phyloP scores from a whole-genome alignment of 2,888 invertebrate genomes.

The Saturnia pavonia region DNA sequence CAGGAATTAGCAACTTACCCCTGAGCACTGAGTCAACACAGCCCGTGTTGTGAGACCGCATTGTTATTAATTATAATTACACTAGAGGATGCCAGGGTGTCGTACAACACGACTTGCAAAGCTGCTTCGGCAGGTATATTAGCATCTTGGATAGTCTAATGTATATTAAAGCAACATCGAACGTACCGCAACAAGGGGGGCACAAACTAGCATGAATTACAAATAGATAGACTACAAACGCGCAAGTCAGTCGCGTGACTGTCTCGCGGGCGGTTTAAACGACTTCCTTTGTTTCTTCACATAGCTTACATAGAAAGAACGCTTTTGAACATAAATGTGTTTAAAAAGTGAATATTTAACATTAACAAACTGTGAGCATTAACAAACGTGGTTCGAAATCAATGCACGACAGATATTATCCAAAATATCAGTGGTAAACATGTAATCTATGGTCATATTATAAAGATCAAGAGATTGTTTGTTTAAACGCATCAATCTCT shows the following conservation, averaged over 20 bases:
- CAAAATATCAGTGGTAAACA: not conserved
- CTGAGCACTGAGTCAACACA: conserved; percentile 65
- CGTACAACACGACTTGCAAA: conserved; percentile 9
- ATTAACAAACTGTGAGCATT: not conserved
- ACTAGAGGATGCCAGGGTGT: conserved; percentile 12
- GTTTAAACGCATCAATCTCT: too few species aligned
- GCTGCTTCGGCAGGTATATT: conserved; percentile 26
- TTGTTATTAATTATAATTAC: conserved; percentile 53
- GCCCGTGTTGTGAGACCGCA: conserved; percentile 47
- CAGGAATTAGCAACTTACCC: conserved; percentile 56
- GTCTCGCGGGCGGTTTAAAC: conserved; percentile 66
- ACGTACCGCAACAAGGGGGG: conserved; percentile 41
- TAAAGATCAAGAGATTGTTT: too few species aligned
- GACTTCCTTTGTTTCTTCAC: conserved; percentile 73
- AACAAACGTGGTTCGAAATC: not conserved
- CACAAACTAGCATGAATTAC: conserved; percentile 37
- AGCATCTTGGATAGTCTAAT: conserved; percentile 13
- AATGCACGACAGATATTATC: not conserved
- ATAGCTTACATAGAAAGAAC: conserved; percentile 56
- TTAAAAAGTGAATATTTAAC: conserved; percentile 49
- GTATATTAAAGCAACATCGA: conserved; percentile 29
- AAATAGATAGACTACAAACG: conserved; percentile 52
- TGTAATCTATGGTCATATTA: too few species aligned
- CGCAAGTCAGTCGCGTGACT: conserved; percentile 67
- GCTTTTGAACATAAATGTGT: conserved; percentile 50